Evolutionary conservation across 2,888 invertebrate genomes (phyloP), one percentile per base, ranked within the genome.

Genomic region (Monopis laevigella): DNA sequence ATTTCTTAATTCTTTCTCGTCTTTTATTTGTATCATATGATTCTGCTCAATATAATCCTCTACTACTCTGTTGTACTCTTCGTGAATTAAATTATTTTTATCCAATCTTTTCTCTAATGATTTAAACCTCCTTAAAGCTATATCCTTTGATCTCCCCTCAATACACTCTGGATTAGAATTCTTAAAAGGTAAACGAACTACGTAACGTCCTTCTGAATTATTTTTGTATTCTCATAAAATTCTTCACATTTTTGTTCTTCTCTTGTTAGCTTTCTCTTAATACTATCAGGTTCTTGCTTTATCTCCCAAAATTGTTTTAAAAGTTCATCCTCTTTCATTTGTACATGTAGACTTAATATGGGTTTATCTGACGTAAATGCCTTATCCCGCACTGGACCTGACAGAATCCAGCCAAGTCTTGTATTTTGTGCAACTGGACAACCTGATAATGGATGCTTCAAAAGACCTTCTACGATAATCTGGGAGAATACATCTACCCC

Each of bases 331-430:
- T 46, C 47, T 12, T 41, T 48, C 1, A 45, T 11, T 13, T 49
- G 40, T 8, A 44, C 6, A 43, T 50, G 51, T 21, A 49, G 12
- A 14, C 24, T 48, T 5, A 41, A 36, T 10, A 48, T 10, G 7
- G 12, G 10, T 5, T 32, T 39, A 6, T 18, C 2, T n/a, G 10
- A 11, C 2, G 19, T 6, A 13, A 12, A 14, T 2, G n/a, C n/a
- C n/a, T 13, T 10, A 17, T 17, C 1, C 30, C 21, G 4, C 2
- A 43, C 26, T 26, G 18, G 41, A 2, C 53, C 50, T 7, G 49
- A 52, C 10, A 52, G 13, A 21, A 52, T 41, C 52, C 52, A 52
- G 2, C 52, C 49, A 17, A 52, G 42, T 3, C 21, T 13, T 8
- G 52, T 52, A 11, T 50, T 49, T 35, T 48, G 48, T 3, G 7